These are phyloP conservation scores for Steatocranus sp. DNA, from an alignment of 2,797 vertebrate genomes.

Conservation along the genomic window DNA sequence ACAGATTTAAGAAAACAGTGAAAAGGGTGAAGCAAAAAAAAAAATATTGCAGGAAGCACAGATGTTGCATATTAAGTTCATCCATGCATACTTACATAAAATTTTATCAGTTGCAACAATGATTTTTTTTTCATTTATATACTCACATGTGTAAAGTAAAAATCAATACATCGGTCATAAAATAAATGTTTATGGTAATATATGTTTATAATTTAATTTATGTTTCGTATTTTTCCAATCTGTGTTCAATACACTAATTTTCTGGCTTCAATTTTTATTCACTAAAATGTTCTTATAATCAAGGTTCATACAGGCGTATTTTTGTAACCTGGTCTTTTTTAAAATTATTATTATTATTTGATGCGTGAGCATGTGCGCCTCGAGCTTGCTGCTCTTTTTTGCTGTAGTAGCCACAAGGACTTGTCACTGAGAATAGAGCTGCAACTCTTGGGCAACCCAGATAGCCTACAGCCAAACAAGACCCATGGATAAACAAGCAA, in stretches of 20 bases:
- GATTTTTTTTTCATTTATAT: background rate
- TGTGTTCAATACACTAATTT: background rate
- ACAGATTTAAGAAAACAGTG: background rate
- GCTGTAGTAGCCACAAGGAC: conserved; percentile 30
- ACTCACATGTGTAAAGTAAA: background rate
- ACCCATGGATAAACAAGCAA: conserved; percentile 27
- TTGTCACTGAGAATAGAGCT: conserved; percentile 52
- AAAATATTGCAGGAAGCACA: background rate
- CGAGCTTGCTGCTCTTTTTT: conserved; percentile 23
- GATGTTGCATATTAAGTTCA: background rate
- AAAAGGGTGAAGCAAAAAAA: background rate
- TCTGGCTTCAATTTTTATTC: background rate
- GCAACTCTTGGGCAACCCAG: conserved; percentile 22
- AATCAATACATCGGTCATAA: background rate
- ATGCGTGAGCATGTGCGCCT: background rate
- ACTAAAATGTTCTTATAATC: background rate
- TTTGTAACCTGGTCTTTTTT: background rate
- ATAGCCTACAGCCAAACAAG: conserved; percentile 49
- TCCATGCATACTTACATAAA: background rate
- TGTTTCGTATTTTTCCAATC: background rate
- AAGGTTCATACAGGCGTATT: background rate
- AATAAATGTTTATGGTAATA: background rate
- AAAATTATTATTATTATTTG: background rate
- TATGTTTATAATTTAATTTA: background rate
- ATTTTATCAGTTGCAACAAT: background rate